phyloP scores from a whole-genome alignment of 2,113 vertebrate species.

The Phrynosoma blainvillii region DNA sequence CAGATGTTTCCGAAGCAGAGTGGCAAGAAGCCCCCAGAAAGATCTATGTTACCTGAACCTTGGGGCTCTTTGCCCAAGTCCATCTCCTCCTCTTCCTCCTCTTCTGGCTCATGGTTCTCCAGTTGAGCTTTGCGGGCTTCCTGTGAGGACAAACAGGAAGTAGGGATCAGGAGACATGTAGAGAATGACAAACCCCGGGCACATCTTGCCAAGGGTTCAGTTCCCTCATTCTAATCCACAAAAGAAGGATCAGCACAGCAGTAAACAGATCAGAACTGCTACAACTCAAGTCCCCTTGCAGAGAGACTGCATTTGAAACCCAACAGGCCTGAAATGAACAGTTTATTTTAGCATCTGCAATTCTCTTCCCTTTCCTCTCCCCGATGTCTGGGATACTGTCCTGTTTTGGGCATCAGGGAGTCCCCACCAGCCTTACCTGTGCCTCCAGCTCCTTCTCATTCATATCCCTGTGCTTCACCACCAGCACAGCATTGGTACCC shows the following conservation, averaged over 20 bases:
- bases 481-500: slow-evolving; percentile 90
- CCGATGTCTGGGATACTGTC: no score
- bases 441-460: slow-evolving; percentile 94
- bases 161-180: background rate
- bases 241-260: background rate
- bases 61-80: slow-evolving; percentile 79
- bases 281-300: no score
- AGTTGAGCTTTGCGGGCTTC: slow-evolving; percentile 92
- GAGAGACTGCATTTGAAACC: background rate
- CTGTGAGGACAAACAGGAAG: slow-evolving; percentile 54
- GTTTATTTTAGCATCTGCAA: no score
- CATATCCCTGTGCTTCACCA: slow-evolving; percentile 95
- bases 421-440: slow-evolving; percentile 75
- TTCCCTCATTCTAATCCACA: no score
- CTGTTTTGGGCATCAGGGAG: background rate
- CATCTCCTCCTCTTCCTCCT: slow-evolving; percentile 92
- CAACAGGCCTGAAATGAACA: no score
- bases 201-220: background rate
- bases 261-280: no score
- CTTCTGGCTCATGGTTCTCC: slow-evolving; percentile 95
- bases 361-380: no score
- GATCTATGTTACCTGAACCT: slow-evolving; percentile 80
- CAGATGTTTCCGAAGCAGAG: no score
- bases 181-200: no score
- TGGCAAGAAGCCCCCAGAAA: no score